Conservation (phyloP, 2,888 invertebrate genomes). For the Drosophila paranaensis region DNA sequence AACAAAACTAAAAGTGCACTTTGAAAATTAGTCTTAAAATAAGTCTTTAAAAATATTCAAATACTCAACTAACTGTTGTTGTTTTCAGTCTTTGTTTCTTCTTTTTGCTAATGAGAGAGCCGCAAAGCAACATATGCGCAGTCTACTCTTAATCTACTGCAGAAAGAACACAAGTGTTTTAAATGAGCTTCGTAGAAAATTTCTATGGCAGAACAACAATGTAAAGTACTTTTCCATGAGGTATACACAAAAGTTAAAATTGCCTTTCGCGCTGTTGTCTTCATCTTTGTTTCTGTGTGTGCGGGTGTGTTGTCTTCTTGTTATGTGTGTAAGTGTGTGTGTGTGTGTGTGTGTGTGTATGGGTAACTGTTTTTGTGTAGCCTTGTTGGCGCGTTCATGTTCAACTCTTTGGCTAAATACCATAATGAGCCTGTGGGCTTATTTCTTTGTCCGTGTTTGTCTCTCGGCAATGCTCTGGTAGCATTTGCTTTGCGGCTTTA, state of each 20-base stretch:
- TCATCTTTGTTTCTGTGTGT: constrained; percentile 20
- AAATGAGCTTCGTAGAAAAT: constrained; percentile 37
- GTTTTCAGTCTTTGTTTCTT: background rate
- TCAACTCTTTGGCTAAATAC: constrained; percentile 39
- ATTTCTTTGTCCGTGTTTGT: constrained; percentile 36
- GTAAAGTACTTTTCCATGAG: constrained; percentile 73
- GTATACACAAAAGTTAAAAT: constrained; percentile 75
- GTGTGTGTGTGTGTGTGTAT: constrained; percentile 4
- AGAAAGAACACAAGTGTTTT: constrained; percentile 57
- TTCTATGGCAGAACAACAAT: constrained; percentile 53
- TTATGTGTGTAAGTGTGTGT: constrained; percentile 6
- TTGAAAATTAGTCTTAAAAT: no score
- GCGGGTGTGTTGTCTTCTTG: constrained; percentile 2
- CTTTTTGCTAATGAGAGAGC: constrained; percentile 26
- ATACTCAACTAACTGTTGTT: background rate
- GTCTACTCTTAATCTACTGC: constrained; percentile 31
- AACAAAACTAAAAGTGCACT: background rate
- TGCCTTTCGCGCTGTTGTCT: constrained; percentile 59
- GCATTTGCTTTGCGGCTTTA: constrained; percentile 75
- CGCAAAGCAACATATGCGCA: constrained; percentile 30
- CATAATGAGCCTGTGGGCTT: constrained; percentile 21
- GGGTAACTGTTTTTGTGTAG: constrained; percentile 14
- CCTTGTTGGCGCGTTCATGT: constrained; percentile 30
- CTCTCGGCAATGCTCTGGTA: constrained; percentile 27
- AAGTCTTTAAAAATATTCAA: background rate